These are phyloP conservation scores for Halichoerus grypus DNA, from an alignment of 2,113 vertebrate species.

Conservation along the genomic window DNA sequence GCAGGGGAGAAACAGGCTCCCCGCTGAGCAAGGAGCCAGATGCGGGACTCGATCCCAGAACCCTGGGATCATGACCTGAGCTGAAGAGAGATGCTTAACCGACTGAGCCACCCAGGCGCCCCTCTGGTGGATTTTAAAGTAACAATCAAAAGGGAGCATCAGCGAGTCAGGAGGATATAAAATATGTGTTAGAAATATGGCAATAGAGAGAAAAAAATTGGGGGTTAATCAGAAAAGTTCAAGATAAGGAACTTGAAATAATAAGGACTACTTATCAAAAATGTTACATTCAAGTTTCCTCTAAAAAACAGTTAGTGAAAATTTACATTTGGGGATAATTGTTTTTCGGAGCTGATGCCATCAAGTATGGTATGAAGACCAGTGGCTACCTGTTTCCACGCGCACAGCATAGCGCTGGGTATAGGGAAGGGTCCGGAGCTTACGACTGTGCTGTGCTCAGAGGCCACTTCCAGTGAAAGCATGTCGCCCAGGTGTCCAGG, in stretches of 20 bases:
- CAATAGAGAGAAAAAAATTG: neutral
- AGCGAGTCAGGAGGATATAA: slow-evolving; percentile 65
- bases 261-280: slow-evolving; percentile 28
- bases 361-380: neutral
- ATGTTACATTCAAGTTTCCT: neutral
- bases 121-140: slow-evolving; percentile 71
- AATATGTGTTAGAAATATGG: slow-evolving; percentile 70
- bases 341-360: neutral
- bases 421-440: neutral
- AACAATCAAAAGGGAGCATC: slow-evolving; percentile 54
- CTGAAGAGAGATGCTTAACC: too few relatives aligned
- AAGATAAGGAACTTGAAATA: slow-evolving; percentile 54
- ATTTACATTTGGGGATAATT: slow-evolving; percentile 7
- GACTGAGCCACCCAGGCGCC: too few relatives aligned
- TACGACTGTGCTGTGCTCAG: neutral
- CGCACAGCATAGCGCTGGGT: rapidly evolving
- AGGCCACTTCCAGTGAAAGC: neutral
- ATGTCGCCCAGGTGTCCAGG: neutral
- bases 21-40: too few relatives aligned
- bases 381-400: neutral
- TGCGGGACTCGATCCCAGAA: too few relatives aligned
- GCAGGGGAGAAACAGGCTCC: too few relatives aligned
- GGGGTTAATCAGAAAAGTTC: slow-evolving; percentile 49
- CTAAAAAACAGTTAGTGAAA: slow-evolving; percentile 4
- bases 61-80: too few relatives aligned